Evolutionary conservation across 2,888 invertebrate species (phyloP).

Genomic region (Athripsodes cinereus): DNA sequence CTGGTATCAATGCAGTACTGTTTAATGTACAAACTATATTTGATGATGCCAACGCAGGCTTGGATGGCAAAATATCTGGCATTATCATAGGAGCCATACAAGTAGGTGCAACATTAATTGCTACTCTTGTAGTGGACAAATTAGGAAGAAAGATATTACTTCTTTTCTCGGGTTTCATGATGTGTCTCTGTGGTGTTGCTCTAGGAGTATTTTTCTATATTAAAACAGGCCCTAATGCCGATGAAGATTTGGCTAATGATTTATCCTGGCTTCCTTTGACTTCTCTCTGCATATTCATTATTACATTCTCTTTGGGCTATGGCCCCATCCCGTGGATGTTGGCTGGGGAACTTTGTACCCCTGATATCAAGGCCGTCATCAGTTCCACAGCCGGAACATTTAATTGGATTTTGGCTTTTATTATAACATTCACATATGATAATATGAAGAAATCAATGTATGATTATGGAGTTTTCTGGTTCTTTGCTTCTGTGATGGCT

Average conservation of each 20-base stretch:
- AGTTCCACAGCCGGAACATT: constrained; percentile 73
- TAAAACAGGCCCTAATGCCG: constrained; percentile 31
- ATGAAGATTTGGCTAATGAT: constrained; percentile 35
- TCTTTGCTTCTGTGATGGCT: constrained; percentile 62
- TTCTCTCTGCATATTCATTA: constrained; percentile 68
- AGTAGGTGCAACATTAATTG: constrained; percentile 66
- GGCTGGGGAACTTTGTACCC: constrained; percentile 71
- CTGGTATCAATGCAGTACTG: constrained; percentile 78
- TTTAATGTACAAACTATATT: constrained; percentile 77
- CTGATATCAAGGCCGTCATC: constrained; percentile 71
- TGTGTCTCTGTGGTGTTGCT: constrained; percentile 64
- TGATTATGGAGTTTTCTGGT: constrained; percentile 63
- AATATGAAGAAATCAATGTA: constrained; percentile 53
- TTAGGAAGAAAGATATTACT: constrained; percentile 74
- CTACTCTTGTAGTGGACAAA: constrained; percentile 73
- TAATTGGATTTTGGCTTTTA: constrained; percentile 76
- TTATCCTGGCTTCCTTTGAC: constrained; percentile 71
- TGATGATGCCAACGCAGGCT: constrained; percentile 51
- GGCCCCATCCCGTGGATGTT: constrained; percentile 89
- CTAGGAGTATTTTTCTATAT: constrained; percentile 66
- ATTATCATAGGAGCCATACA: constrained; percentile 83
- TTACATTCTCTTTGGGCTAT: constrained; percentile 76
- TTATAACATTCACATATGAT: constrained; percentile 69
- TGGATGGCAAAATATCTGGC: constrained; percentile 57
- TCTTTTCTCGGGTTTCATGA: constrained; percentile 61